Percentiles rank a stretch among this genome's conserved stretches.
These are phyloP conservation scores for Pelobates cultripes DNA, from an alignment of 2,797 vertebrate genomes.

Conservation along the genomic window DNA sequence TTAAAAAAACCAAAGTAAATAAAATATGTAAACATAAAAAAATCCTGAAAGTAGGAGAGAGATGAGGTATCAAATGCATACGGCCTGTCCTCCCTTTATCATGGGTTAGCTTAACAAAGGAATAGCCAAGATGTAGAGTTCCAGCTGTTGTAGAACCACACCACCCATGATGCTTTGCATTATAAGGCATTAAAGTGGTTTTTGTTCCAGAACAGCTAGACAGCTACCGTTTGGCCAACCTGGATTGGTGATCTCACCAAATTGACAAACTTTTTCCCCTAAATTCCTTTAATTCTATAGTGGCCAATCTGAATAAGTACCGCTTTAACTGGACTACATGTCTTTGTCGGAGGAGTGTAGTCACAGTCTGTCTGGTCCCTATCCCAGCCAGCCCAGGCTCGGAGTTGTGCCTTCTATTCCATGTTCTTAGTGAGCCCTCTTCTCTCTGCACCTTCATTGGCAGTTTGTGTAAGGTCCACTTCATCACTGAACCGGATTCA, in stretches of 20 bases:
- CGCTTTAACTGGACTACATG: background rate
- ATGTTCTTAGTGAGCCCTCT: background rate
- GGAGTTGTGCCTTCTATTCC: background rate
- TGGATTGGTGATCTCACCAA: too few relatives aligned
- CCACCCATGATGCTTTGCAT: too few relatives aligned
- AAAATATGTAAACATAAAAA: slow-evolving; percentile 45
- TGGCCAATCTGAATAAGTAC: background rate
- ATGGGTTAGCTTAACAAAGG: background rate
- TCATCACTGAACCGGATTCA: slow-evolving; percentile 73
- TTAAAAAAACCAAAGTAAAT: slow-evolving; percentile 6
- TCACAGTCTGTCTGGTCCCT: background rate
- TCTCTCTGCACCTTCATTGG: background rate
- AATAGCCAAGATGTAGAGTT: background rate
- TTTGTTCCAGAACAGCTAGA: too few relatives aligned
- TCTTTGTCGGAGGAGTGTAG: background rate
- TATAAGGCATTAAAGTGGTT: too few relatives aligned
- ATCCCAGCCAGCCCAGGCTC: background rate
- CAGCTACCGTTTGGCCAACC: too few relatives aligned
- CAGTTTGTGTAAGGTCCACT: background rate
- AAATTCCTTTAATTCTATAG: background rate
- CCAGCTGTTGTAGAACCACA: too few relatives aligned
- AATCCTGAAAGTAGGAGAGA: slow-evolving; percentile 16
- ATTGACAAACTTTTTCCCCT: too few relatives aligned
- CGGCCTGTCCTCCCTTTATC: background rate
- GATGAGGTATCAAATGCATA: slow-evolving; percentile 1